phyloP scores from a whole-genome alignment of 1,140 invertebrate species.

The Megalonaias nervosa region DNA sequence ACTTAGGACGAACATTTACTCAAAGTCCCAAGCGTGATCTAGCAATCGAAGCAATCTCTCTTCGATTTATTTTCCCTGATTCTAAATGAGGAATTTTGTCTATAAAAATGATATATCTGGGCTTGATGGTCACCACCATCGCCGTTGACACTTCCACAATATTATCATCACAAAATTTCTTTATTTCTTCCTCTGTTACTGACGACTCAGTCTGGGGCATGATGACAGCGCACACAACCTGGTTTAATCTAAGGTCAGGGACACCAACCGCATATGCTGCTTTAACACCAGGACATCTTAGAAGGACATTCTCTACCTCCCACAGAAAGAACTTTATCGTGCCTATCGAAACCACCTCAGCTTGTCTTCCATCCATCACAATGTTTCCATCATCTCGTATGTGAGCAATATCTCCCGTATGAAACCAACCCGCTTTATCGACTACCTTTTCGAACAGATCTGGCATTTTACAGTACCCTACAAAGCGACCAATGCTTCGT shows the following conservation, averaged over 20 bases:
- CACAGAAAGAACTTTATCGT: conserved; percentile 19
- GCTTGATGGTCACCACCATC: too few relatives aligned
- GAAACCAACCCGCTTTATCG: conserved; percentile 30
- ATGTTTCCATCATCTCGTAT: conserved; percentile 16
- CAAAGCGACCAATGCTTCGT: conserved; percentile 1
- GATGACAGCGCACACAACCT: conserved; percentile 27
- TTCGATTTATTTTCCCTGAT: too few relatives aligned
- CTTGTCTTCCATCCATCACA: conserved; percentile 15
- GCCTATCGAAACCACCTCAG: conserved; percentile 15
- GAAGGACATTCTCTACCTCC: conserved; percentile 11
- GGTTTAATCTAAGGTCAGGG: conserved; percentile 9
- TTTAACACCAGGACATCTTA: not conserved
- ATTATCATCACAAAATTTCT: too few relatives aligned
- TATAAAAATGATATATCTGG: too few relatives aligned
- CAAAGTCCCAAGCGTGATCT: too few relatives aligned
- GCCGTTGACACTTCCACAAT: too few relatives aligned
- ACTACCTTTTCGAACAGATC: conserved; percentile 9
- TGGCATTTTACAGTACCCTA: not conserved
- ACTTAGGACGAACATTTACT: too few relatives aligned
- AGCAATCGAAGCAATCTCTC: too few relatives aligned
- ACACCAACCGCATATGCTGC: conserved; percentile 22
- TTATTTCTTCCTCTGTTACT: not conserved
- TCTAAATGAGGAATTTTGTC: too few relatives aligned
- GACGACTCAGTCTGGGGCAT: conserved; percentile 2
- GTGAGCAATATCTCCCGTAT: conserved; percentile 16